A percentile compares a stretch with the other conserved stretches of the same genome.
These are phyloP conservation scores for Maconellicoccus hirsutus DNA, from an alignment of 1,140 invertebrate genomes.

Conservation along the genomic window DNA sequence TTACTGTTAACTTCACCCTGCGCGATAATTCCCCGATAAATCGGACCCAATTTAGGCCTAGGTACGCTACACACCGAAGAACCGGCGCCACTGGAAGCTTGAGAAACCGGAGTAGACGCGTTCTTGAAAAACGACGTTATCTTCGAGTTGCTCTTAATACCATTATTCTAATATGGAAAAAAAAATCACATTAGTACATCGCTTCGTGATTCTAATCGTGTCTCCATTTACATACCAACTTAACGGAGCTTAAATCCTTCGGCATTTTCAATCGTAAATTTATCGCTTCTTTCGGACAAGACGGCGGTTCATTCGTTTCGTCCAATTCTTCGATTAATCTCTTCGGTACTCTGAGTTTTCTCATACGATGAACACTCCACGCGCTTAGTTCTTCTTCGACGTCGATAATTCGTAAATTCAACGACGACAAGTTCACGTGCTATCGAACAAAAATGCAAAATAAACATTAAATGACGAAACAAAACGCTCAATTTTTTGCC, in stretches of 20 bases:
- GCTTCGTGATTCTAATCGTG: background rate
- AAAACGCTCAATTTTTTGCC: background rate
- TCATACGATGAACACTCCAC: conserved; percentile 69
- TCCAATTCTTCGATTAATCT: conserved; percentile 68
- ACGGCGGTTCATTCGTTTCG: conserved; percentile 46
- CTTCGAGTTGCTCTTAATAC: background rate
- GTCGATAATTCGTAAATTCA: conserved; percentile 60
- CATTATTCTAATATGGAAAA: background rate
- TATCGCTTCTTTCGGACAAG: conserved; percentile 52
- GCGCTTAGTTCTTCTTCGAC: conserved; percentile 61
- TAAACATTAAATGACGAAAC: background rate
- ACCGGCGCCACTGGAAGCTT: too few relatives aligned
- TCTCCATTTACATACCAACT: conserved; percentile 6
- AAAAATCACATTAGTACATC: background rate
- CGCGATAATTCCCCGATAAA: background rate
- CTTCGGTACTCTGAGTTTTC: conserved; percentile 55
- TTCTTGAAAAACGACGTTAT: background rate
- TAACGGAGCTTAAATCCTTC: conserved; percentile 22
- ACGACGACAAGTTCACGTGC: conserved; percentile 30
- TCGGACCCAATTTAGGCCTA: background rate
- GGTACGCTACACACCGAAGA: too few relatives aligned
- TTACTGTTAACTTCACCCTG: conserved; percentile 1
- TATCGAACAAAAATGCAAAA: conserved; percentile 29
- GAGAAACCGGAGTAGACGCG: background rate
- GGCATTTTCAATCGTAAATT: conserved; percentile 29